Evolutionary conservation across 2,797 vertebrate genomes (phyloP).

Genomic region (Hydrolagus colliei): DNA sequence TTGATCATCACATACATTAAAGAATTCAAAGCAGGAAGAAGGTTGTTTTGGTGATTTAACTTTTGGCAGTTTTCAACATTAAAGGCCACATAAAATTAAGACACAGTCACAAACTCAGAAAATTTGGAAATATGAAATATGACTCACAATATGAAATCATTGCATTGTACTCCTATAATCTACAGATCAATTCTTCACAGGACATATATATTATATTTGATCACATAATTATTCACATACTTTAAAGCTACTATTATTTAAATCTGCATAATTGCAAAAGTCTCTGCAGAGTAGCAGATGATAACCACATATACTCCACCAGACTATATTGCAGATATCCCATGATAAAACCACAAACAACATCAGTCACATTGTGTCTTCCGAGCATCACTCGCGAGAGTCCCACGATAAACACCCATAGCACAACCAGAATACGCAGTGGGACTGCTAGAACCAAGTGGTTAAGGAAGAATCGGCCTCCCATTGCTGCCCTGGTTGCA

Average conservation of each 20-base stretch:
- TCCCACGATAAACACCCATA: conserved; percentile 80
- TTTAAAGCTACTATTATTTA: neutral
- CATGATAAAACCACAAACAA: conserved; percentile 82
- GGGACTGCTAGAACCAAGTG: conserved; percentile 85
- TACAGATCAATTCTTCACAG: neutral
- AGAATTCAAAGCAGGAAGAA: neutral
- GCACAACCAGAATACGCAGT: conserved; percentile 75
- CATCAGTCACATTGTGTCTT: conserved; percentile 90
- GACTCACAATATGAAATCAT: neutral
- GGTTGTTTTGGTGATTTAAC: too few species aligned
- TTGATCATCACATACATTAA: neutral
- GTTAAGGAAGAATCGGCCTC: conserved; percentile 79
- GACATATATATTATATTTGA: neutral
- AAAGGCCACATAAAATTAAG: neutral
- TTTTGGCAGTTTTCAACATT: neutral
- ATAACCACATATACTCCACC: conserved; percentile 86
- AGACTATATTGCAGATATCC: conserved; percentile 85
- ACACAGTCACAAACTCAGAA: neutral
- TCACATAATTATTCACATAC: neutral
- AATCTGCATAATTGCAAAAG: conserved; percentile 54
- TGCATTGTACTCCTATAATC: neutral
- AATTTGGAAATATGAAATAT: neutral
- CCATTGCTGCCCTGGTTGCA: conserved; percentile 83
- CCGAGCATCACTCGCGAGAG: conserved; percentile 88
- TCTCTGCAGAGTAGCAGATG: conserved; percentile 56